Base-by-base conservation (phyloP, 2,113 vertebrate species). In the Seriola quinqueradiata region DNA sequence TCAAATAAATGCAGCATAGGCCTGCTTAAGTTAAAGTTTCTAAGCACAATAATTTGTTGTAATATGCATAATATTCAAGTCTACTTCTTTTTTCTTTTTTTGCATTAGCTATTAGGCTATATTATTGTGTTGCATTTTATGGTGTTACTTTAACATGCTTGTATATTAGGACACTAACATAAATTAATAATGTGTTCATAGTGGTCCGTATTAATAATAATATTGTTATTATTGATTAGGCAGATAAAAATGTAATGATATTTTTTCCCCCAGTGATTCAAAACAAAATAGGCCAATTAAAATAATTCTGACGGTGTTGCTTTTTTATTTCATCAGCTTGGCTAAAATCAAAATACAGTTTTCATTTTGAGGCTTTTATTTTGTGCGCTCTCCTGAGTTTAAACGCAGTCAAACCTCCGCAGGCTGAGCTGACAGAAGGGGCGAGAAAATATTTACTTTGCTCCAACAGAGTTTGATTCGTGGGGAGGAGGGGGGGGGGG, bases 401-500 rank as follows among this genome's bases (percentile, higher is more conserved):
- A 57, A 23, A n/a, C 28, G 58, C 10, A 8, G 40, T 14, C 11
- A 5, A 42, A 14, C 32, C 38, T 57, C 70, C 36, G 11, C 70
- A 19, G 61, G 48, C 92, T 87, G 71, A 77, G 38, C 28, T 40
- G 78, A 90, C 91, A 92, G 89, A 87, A 83, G 80, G 83, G 70
- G 83, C 8, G 80, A 85, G 21, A 46, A 66, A 88, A 94, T 92
- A 84, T 79, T 90, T 90, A 89, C 88, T 95, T 90, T 81, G 78
- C 92, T 88, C 70, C 89, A 79, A 14, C 81, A 91, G 87, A 90
- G 75, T 87, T 66, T 90, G 83, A 83, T 32, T 58, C 77, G 58
- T 83, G 81, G 87, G 80, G 72, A 17, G 86, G 55, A 34, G 36
- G 75, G 73, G 79, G 58, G 87, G 50, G 36, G 44, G 72, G 75